Evolutionary conservation across 2,797 vertebrate genomes (phyloP).

Genomic region (Galago senegalensis): DNA sequence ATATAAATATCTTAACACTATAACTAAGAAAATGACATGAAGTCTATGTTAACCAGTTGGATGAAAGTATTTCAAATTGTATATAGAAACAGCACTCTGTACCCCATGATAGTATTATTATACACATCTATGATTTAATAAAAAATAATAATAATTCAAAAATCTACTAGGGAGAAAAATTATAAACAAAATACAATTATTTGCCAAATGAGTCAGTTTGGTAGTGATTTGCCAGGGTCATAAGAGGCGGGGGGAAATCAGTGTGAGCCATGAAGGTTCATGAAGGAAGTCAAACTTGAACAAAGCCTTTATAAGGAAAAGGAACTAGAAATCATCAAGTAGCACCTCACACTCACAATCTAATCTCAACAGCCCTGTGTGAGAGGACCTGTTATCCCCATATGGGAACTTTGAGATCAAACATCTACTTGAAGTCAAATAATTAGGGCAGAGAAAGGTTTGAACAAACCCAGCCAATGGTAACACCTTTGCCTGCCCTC

Average conservation of each 20-base stretch:
- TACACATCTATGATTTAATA: too few species aligned
- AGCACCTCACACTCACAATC: background rate
- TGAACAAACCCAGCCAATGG: background rate
- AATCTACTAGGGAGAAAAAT: constrained; percentile 8
- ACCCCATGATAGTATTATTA: too few species aligned
- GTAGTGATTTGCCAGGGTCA: constrained; percentile 26
- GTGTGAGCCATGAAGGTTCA: background rate
- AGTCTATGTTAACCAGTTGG: too few species aligned
- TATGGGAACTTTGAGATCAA: background rate
- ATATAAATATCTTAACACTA: too few species aligned
- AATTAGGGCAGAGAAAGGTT: background rate
- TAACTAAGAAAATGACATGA: too few species aligned
- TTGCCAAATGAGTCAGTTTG: constrained; percentile 7
- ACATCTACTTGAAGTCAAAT: constrained; percentile 12
- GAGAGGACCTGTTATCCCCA: background rate
- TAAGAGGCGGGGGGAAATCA: background rate
- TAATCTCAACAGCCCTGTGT: background rate
- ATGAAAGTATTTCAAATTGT: too few species aligned
- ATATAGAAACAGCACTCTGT: too few species aligned
- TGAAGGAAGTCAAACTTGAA: background rate
- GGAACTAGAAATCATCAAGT: background rate
- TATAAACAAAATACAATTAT: constrained; percentile 36
- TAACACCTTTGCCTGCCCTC: background rate
- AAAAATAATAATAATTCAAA: too few species aligned
- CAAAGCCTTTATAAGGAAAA: constrained; percentile 13